Base-by-base conservation (phyloP, 2,888 invertebrate species). In the Fabriciana adippe region DNA sequence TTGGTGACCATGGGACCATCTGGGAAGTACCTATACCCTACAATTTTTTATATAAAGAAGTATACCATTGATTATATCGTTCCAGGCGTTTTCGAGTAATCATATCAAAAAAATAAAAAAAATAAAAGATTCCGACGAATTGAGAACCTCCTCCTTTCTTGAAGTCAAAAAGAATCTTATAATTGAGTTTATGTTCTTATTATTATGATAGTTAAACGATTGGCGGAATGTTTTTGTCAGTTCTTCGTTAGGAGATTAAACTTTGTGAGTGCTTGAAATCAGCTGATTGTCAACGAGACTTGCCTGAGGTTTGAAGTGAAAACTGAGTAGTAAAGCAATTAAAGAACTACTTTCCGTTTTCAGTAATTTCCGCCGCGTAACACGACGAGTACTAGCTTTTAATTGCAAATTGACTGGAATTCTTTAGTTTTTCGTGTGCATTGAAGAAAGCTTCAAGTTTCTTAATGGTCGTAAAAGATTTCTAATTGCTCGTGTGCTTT, bases 241-340 rank as follows among this genome's bases (percentile, higher is more conserved):
- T 67, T 66, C 18, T 57, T 55, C 54, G 59, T 54, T 64, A 57
- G 35, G 48, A 64, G 47, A 59, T 64, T 59, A 63, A 63, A 67
- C 47, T 67, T 59, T 41, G 67, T 21, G 26, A 65, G 65, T 57
- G 18, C 45, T 53, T n/a, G 54, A 54, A 63, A 51, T 45, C 57
- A 54, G 53, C 41, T 67, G 47, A 59, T 57, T 64, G 47, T 64
- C 59, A 50, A 14, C 48, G 48, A 63, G 47, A 16, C 51, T 21
- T 55, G 45, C 45, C 16, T 53, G 35, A 18, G 31, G 26, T 59
- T 66, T 31, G 59, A 60, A 51, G 41, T 26, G 45, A 57, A 56
- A 57, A 57, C 57, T 57, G 21, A 59, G n/a, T 48, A 48, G 26
- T 59, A 47, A 48, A 48, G 16, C 13, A 59, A 59, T 59, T 59